These are phyloP conservation scores for Thereva unica DNA, from an alignment of 2,888 invertebrate species.

Conservation along the genomic window DNA sequence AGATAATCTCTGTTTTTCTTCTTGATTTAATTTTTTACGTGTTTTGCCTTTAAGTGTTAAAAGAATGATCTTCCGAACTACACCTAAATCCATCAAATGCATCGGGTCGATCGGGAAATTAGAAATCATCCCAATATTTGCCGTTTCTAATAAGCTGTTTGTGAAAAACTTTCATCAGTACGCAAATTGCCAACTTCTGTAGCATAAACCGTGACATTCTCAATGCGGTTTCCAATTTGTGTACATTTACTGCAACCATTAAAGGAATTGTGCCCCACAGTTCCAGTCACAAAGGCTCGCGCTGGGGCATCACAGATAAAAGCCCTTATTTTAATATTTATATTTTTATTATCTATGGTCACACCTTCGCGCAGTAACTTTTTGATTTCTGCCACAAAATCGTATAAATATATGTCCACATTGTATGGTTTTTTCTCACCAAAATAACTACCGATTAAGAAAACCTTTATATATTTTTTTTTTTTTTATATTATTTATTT, in stretches of 20 bases:
- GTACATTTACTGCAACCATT: slow-evolving; percentile 19
- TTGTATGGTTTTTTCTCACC: no score
- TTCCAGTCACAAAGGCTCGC: slow-evolving; percentile 24
- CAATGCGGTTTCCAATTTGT: slow-evolving; percentile 18
- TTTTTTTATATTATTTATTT: no score
- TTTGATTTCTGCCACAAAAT: slow-evolving; percentile 32
- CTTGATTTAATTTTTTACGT: no score
- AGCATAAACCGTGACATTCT: slow-evolving; percentile 1
- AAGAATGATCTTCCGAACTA: slow-evolving; percentile 6
- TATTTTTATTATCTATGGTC: slow-evolving; percentile 9
- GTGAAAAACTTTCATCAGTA: slow-evolving; percentile 3
- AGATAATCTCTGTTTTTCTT: no score
- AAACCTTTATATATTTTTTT: no score
- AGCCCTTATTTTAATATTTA: slow-evolving; percentile 35
- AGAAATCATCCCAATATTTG: slow-evolving; percentile 11
- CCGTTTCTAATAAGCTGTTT: slow-evolving; percentile 9
- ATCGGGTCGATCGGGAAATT: slow-evolving; percentile 3
- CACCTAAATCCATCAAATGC: slow-evolving; percentile 6
- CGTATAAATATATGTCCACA: slow-evolving; percentile 25
- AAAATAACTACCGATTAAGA: no score
- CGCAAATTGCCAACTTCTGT: slow-evolving; percentile 14
- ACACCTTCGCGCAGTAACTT: slow-evolving; percentile 12
- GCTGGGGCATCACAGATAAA: slow-evolving; percentile 42
- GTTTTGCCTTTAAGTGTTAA: no score
- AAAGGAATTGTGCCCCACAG: slow-evolving; percentile 25